Evolutionary conservation across 2,113 vertebrate species (phyloP), one percentile per base, ranked within the genome.

Genomic region (Peromyscus californicus): DNA sequence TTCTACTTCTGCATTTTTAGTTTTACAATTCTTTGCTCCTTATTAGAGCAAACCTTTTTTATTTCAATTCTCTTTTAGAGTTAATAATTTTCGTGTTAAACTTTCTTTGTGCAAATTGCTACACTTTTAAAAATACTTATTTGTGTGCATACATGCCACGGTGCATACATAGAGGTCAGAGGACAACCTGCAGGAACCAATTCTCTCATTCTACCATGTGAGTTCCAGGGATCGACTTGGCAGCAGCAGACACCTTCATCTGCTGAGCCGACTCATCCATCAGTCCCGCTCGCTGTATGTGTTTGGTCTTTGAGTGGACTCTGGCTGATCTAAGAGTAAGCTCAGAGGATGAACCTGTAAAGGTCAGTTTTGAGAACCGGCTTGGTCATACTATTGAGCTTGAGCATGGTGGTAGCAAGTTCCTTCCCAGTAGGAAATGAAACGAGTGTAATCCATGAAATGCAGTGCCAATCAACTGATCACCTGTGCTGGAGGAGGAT

Each of bases 31-130:
- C 31, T 93, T 63, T 63, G 7, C 36, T 93, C 90, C 51, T 82
- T 57, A 59, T 19, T 67, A 87, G 13, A 42, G 24, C 29, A 67
- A 88, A 57, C 9, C 51, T 74, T 65, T n/a, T 36, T 82, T 76
- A 51, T 12, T 70, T 48, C 67, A 51, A 7, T 90, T 42, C 42
- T 87, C 29, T 90, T 74, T 89, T n/a, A 36, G 2, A 90, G 45
- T 65, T 86, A 78, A 89, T 85, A 15, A n/a, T 54, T 88, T 96
- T 90, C 69, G 83, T 67, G 33, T 82, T 54, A 65, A 86, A 89
- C 72, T 72, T 94, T 31, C 80, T 75, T 48, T 88, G 39, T 84
- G 87, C 80, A 84, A 90, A 93, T 85, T 85, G 70, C 72, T 11
- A 8, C 84, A 91, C 26, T 45, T 82, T 7, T n/a, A n/a, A n/a